Percentiles rank a stretch among this genome's conserved stretches.
Evolutionary conservation across 2,888 invertebrate species (phyloP).

Genomic region (Drosophila limbata): DNA sequence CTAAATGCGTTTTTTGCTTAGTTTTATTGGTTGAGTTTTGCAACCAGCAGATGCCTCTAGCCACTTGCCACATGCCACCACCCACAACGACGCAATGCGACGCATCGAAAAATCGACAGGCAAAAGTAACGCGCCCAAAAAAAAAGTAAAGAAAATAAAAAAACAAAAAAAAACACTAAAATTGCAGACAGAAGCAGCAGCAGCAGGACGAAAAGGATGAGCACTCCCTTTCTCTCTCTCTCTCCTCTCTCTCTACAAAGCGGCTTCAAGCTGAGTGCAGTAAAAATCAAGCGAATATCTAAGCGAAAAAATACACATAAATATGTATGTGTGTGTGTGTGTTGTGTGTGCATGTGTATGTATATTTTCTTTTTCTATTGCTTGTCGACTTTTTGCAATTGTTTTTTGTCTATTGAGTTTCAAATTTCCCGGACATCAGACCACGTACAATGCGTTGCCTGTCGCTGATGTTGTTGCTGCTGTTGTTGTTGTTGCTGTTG

Average conservation of each 20-base stretch:
- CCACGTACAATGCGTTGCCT: slow-evolving; percentile 62
- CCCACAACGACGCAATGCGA: slow-evolving; percentile 42
- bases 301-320: slow-evolving; percentile 25
- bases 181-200: slow-evolving; percentile 70
- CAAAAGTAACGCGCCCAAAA: slow-evolving; percentile 39
- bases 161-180: slow-evolving; percentile 49
- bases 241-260: slow-evolving; percentile 11
- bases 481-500: slow-evolving; percentile 28
- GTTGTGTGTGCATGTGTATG: slow-evolving; percentile 14
- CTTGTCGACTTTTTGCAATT: slow-evolving; percentile 64
- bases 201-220: slow-evolving; percentile 34
- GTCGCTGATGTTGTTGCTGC: slow-evolving; percentile 19
- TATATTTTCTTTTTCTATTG: slow-evolving; percentile 76
- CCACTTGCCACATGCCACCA: background rate
- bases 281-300: slow-evolving; percentile 76
- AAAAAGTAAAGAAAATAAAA: background rate
- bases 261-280: slow-evolving; percentile 73
- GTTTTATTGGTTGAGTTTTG: slow-evolving; percentile 65
- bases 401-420: slow-evolving; percentile 78
- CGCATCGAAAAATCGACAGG: slow-evolving; percentile 61
- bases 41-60: slow-evolving; percentile 10
- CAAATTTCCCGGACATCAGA: slow-evolving; percentile 73
- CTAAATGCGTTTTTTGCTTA: slow-evolving; percentile 79
- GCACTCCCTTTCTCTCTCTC: background rate
- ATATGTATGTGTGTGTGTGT: slow-evolving; percentile 12